These are phyloP conservation scores for Drosophila bipectinata DNA, from an alignment of 1,140 invertebrate genomes.

Conservation along the genomic window DNA sequence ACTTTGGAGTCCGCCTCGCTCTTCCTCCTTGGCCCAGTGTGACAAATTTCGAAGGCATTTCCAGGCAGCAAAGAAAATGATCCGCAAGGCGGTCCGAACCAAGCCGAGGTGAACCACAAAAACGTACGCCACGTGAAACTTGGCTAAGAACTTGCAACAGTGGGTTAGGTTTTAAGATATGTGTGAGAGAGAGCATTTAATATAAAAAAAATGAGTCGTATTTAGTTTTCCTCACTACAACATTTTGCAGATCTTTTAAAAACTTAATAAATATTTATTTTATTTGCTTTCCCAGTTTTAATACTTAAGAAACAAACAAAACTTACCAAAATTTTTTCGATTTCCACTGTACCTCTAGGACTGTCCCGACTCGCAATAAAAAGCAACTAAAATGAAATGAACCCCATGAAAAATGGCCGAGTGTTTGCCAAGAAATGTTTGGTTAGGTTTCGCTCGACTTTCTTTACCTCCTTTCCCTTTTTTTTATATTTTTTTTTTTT, in stretches of 20 bases:
- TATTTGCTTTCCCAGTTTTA: too few relatives aligned
- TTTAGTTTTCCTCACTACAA: too few relatives aligned
- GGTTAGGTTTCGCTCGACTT: constrained; percentile 59
- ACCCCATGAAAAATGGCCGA: constrained; percentile 78
- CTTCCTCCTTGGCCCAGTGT: constrained; percentile 24
- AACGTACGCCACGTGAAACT: constrained; percentile 59
- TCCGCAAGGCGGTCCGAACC: constrained; percentile 7
- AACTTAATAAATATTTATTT: too few relatives aligned
- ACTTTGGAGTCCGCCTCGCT: constrained; percentile 10
- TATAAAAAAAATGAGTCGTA: not conserved
- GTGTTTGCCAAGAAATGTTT: constrained; percentile 81
- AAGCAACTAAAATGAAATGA: constrained; percentile 79
- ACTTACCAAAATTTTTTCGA: not conserved
- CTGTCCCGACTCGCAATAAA: constrained; percentile 59
- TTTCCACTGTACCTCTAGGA: constrained; percentile 31
- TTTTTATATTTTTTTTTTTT: constrained; percentile 9
- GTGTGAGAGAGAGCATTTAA: not conserved
- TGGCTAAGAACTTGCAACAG: constrained; percentile 16
- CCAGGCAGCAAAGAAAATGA: constrained; percentile 29
- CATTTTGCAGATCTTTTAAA: too few relatives aligned
- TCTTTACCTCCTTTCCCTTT: not conserved
- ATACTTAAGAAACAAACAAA: not conserved
- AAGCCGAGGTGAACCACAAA: constrained; percentile 43
- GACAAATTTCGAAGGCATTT: constrained; percentile 64
- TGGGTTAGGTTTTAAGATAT: not conserved